A percentile compares a stretch with the other conserved stretches of the same genome.
These are phyloP conservation scores for Trachymyrmex septentrionalis DNA, from an alignment of 1,140 invertebrate genomes.

Conservation along the genomic window DNA sequence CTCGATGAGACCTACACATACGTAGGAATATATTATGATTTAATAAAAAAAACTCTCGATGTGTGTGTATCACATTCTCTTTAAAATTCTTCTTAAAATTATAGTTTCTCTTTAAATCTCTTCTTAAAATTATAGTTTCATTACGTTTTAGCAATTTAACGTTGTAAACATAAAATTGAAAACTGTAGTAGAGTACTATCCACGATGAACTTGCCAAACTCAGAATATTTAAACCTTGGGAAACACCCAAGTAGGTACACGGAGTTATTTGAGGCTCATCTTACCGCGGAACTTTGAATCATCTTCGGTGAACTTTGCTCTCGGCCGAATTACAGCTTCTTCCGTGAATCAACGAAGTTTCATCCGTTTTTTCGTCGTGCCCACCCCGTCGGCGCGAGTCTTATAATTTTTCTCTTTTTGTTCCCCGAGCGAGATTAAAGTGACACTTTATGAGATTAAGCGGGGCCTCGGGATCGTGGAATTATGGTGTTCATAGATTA, in stretches of 20 bases:
- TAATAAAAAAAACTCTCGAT: not conserved
- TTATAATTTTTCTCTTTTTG: conserved; percentile 36
- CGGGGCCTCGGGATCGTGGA: conserved; percentile 4
- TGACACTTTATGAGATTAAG: conserved; percentile 56
- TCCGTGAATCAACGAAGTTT: conserved; percentile 47
- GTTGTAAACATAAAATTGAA: conserved; percentile 8
- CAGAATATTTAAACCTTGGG: conserved; percentile 29
- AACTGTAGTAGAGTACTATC: not conserved
- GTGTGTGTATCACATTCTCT: not conserved
- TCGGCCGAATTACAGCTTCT: conserved; percentile 52
- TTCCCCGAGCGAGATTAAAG: conserved; percentile 14
- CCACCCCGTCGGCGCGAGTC: conserved; percentile 1
- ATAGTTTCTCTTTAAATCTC: conserved; percentile 11
- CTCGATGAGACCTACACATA: conserved; percentile 84
- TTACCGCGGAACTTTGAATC: conserved; percentile 41
- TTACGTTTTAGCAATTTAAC: conserved; percentile 9
- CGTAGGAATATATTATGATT: not conserved
- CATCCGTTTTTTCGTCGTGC: conserved; percentile 31
- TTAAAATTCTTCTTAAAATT: conserved; percentile 4
- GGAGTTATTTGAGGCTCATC: conserved; percentile 52
- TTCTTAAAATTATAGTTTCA: not conserved
- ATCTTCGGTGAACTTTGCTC: conserved; percentile 57
- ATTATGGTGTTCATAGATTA: conserved; percentile 59
- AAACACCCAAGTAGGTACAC: conserved; percentile 43
- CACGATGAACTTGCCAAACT: conserved; percentile 27